These are phyloP conservation scores for Helleia helle DNA, from an alignment of 2,888 invertebrate genomes.

Conservation along the genomic window DNA sequence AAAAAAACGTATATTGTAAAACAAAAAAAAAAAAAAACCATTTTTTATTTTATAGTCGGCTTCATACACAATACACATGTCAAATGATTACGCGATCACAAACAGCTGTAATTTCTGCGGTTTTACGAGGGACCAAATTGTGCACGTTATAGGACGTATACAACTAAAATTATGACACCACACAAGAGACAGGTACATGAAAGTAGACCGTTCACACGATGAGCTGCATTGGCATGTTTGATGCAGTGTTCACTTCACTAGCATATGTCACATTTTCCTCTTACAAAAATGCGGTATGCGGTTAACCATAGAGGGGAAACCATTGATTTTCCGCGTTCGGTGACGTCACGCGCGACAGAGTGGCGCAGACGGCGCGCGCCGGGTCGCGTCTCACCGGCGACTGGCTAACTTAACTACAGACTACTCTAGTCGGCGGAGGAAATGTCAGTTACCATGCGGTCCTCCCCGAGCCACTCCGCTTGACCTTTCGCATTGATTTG, in stretches of 20 bases:
- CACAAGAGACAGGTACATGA: conserved; percentile 47
- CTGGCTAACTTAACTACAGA: too few species aligned
- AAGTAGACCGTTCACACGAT: conserved; percentile 57
- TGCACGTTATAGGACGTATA: neutral
- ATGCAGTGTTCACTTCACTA: conserved; percentile 48
- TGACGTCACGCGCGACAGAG: conserved; percentile 60
- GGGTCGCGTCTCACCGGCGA: conserved; percentile 61
- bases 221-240: conserved; percentile 34
- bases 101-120: too few species aligned
- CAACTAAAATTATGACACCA: conserved; percentile 52
- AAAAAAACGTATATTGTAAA: too few species aligned
- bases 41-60: too few species aligned
- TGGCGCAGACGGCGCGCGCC: conserved; percentile 58
- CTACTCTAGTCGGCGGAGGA: too few species aligned
- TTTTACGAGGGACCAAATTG: neutral
- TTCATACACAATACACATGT: too few species aligned
- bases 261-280: conserved; percentile 63
- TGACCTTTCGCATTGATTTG: conserved; percentile 56
- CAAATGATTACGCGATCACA: too few species aligned
- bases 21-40: too few species aligned
- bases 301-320: conserved; percentile 57
- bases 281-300: conserved; percentile 69
- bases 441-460: conserved; percentile 60
- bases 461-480: conserved; percentile 37
- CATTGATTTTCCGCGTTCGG: conserved; percentile 69